These are phyloP conservation scores for Andricus curvator DNA, from an alignment of 2,888 invertebrate genomes.

Conservation along the genomic window DNA sequence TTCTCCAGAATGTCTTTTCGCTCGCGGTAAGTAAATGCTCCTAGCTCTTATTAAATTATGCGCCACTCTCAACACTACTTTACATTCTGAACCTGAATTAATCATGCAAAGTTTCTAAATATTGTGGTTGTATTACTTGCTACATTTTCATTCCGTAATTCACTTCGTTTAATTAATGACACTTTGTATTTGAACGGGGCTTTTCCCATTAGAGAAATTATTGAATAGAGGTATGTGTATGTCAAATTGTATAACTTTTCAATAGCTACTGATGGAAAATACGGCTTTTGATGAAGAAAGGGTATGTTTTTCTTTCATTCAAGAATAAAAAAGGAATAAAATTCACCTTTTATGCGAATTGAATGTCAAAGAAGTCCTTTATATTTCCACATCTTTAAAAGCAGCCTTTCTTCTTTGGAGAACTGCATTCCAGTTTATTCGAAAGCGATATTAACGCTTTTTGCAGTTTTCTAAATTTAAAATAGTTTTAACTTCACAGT, in stretches of 20 bases:
- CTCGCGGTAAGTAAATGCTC: background rate
- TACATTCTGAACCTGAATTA: background rate
- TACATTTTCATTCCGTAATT: background rate
- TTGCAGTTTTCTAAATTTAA: background rate
- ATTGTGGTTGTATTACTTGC: background rate
- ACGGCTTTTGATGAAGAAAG: background rate
- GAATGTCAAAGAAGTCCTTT: background rate
- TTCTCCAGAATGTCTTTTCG: background rate
- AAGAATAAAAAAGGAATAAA: background rate
- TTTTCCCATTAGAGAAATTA: background rate
- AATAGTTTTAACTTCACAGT: background rate
- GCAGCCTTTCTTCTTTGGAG: background rate
- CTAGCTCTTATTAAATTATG: slow-evolving; percentile 1
- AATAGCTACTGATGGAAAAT: background rate
- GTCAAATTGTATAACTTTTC: background rate
- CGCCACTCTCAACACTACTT: background rate
- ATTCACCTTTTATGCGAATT: background rate
- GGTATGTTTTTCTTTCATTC: background rate
- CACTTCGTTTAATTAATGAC: background rate
- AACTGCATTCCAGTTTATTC: background rate
- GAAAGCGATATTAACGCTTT: background rate
- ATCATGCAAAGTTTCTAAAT: background rate
- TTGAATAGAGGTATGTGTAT: background rate
- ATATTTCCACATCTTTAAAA: background rate
- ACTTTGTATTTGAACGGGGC: background rate